phyloP scores from a whole-genome alignment of 2,888 invertebrate species.

The Doris montereyensis region DNA sequence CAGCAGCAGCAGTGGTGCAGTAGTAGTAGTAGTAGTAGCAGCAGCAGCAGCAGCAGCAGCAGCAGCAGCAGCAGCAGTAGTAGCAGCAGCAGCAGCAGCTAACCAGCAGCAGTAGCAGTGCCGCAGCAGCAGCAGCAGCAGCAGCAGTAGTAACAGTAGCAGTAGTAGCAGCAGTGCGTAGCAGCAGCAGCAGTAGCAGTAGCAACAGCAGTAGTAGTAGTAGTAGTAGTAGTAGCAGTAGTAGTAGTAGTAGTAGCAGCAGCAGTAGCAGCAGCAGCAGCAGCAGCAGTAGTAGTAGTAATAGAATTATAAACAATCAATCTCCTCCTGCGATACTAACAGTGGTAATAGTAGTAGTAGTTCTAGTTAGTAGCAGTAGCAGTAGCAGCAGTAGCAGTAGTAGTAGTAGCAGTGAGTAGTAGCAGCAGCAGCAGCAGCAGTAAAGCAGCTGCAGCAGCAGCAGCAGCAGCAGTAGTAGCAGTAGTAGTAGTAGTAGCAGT shows the following conservation, averaged over 20 bases:
- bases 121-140: neutral
- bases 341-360: constrained; percentile 5
- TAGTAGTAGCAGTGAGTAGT: constrained; percentile 15
- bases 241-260: no score
- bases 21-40: neutral
- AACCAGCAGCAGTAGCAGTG: neutral
- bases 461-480: neutral
- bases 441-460: neutral
- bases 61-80: neutral
- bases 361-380: constrained; percentile 3
- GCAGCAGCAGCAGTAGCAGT: neutral
- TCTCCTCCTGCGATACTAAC: no score
- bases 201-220: neutral
- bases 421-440: neutral
- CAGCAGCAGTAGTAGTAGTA: no score
- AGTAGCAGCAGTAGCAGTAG: neutral
- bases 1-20: neutral
- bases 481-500: neutral
- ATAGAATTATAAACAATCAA: no score
- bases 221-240: neutral
- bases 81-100: neutral
- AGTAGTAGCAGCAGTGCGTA: neutral
- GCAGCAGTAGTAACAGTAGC: neutral
- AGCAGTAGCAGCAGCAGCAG: no score
- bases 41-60: neutral